Evolutionary conservation across 2,797 vertebrate genomes (phyloP), one percentile per base, ranked within the genome.

Genomic region (Eulemur albifrons): DNA sequence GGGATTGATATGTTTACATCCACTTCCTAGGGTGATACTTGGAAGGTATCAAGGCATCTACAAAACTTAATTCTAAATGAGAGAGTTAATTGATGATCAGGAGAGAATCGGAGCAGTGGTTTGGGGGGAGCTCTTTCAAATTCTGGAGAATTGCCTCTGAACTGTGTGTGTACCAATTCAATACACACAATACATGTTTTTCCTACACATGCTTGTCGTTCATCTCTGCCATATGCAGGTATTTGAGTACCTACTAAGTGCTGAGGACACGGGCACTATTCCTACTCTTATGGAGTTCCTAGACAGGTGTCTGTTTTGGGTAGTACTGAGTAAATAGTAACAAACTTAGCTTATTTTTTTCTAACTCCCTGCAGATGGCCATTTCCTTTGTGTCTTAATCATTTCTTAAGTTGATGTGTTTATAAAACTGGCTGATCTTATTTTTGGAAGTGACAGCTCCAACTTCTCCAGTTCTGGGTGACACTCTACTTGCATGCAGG

Each of bases 371-470:
- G 13, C 11, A 72, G 40, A 38, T 89, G 52, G 45, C n/a, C 14
- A 17, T 93, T 67, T 80, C 43, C 54, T 92, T 59, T 65, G 72
- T 43, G 27, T 93, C 90, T 87, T 80, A 73, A 35, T 67, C 27
- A 27, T 23, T 81, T 85, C 73, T 67, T 81, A 79, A 88, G 73
- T 43, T 38, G 50, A 25, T 23, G 1, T 67, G 63, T 63, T 90
- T 82, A 45, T 88, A 48, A 84, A 83, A 90, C 54, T 69, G 82
- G 11, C 12, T 48, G 25, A 70, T 52, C 3, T 2, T 35, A 18
- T n/a, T 81, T 86, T 88, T 57, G 88, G 10, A 63, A 92, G 54
- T 52, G 75, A 48, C n/a, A 21, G 94, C 80, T 86, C 54, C 65
- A 43, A 38, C 13, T 38, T 57, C 38, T 48, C 30, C 23, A 32